Evolutionary conservation across 1,140 invertebrate genomes (phyloP).

Genomic region (Drosophila aff.): DNA sequence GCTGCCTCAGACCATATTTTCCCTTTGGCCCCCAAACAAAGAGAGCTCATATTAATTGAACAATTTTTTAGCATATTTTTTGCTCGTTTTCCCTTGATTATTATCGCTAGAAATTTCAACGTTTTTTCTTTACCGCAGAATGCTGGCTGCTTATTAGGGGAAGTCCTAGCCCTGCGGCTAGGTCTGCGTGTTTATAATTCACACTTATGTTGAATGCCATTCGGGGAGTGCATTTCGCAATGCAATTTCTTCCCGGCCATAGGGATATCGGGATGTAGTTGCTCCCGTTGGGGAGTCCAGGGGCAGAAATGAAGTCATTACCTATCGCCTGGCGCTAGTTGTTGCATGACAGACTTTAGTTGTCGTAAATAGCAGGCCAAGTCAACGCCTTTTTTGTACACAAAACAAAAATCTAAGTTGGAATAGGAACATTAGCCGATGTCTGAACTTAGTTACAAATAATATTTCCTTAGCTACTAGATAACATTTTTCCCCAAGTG

Average conservation of each 20-base stretch:
- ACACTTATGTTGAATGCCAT: slow-evolving; percentile 70
- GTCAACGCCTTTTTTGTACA: slow-evolving; percentile 37
- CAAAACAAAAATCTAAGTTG: not conserved
- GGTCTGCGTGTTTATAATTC: slow-evolving; percentile 78
- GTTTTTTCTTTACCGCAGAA: slow-evolving; percentile 35
- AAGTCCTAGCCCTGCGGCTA: slow-evolving; percentile 23
- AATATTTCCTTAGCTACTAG: not conserved
- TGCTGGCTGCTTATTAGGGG: slow-evolving; percentile 53
- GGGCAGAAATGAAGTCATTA: slow-evolving; percentile 69
- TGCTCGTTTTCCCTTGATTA: slow-evolving; percentile 65
- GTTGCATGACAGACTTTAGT: slow-evolving; percentile 59
- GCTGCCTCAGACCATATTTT: slow-evolving; percentile 3
- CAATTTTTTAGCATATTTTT: slow-evolving; percentile 69
- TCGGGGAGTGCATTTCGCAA: slow-evolving; percentile 53
- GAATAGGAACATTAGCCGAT: not conserved
- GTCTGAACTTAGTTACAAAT: no score
- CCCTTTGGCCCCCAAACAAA: slow-evolving; percentile 2
- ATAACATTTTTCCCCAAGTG: not conserved
- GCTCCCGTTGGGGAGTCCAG: not conserved
- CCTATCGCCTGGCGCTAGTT: slow-evolving; percentile 47
- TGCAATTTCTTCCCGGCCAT: slow-evolving; percentile 30
- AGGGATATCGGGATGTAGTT: slow-evolving; percentile 2
- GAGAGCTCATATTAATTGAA: slow-evolving; percentile 76
- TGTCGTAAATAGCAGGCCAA: slow-evolving; percentile 49
- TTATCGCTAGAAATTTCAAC: slow-evolving; percentile 56